Percentiles rank a stretch among this genome's conserved stretches.
These are phyloP conservation scores for Pheucticus melanocephalus DNA, from an alignment of 2,113 vertebrate species.

Conservation along the genomic window DNA sequence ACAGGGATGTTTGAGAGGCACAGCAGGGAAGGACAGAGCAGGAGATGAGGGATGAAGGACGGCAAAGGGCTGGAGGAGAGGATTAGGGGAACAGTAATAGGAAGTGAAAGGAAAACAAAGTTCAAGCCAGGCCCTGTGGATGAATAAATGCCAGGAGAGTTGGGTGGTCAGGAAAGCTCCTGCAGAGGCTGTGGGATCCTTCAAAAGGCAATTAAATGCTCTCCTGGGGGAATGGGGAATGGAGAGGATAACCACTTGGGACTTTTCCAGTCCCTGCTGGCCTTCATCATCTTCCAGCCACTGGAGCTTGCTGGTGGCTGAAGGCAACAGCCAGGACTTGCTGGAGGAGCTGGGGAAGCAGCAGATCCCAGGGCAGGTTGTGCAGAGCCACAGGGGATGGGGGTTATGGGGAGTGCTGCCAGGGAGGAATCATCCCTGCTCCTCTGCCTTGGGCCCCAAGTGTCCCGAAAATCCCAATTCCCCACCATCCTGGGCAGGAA, in stretches of 20 bases:
- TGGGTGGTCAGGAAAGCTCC: neutral
- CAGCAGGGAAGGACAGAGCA: neutral
- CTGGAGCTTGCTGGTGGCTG: neutral
- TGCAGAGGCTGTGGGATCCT: neutral
- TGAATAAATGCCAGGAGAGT: neutral
- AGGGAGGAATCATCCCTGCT: neutral
- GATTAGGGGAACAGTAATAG: constrained; percentile 31
- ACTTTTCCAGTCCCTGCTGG: neutral
- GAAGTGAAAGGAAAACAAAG: constrained; percentile 62
- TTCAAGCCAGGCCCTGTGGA: neutral
- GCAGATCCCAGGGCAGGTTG: rapidly evolving
- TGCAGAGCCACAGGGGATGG: rapidly evolving
- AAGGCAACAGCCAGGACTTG: neutral
- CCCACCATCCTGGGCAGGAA: rapidly evolving
- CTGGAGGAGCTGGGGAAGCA: neutral
- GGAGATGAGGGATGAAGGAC: neutral
- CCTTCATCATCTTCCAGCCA: constrained; percentile 3
- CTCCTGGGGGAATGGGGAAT: neutral
- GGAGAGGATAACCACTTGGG: neutral
- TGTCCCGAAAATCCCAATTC: neutral
- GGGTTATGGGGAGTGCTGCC: rapidly evolving
- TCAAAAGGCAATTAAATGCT: constrained; percentile 56
- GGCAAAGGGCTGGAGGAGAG: constrained; percentile 30
- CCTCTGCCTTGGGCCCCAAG: neutral
- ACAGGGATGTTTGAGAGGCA: neutral